Evolutionary conservation across 2,888 invertebrate genomes (phyloP).

Genomic region (Sinohyriopsis cumingii): DNA sequence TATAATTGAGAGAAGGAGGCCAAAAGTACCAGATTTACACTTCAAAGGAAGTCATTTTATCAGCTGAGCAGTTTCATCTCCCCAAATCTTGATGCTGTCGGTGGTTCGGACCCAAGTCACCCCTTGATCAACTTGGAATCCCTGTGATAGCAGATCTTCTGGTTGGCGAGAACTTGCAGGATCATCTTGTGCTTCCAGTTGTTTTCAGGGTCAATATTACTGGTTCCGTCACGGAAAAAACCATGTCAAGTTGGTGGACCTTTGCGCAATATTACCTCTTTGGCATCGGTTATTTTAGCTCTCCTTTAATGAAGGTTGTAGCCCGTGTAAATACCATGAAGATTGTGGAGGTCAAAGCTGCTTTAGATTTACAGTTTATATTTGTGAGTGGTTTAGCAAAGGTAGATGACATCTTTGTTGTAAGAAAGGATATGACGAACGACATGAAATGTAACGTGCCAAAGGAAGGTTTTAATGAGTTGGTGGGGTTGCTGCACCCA

Average conservation of each 20-base stretch:
- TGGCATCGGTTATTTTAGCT: neutral
- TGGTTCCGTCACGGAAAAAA: neutral
- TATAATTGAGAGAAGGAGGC: conserved; percentile 46
- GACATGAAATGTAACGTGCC: neutral
- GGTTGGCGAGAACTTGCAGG: conserved; percentile 66
- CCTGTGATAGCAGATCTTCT: conserved; percentile 62
- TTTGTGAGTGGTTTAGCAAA: neutral
- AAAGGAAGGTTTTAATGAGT: conserved; percentile 55
- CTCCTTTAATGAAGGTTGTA: neutral
- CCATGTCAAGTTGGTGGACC: neutral
- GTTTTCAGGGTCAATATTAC: conserved; percentile 4
- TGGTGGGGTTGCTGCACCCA: conserved; percentile 66
- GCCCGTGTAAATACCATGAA: neutral
- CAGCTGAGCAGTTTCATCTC: conserved; percentile 69
- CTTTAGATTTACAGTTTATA: neutral
- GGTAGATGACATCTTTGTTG: neutral
- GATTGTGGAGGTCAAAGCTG: too few species aligned
- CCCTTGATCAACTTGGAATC: conserved; percentile 62
- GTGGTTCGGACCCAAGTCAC: conserved; percentile 69
- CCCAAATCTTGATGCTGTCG: conserved; percentile 68
- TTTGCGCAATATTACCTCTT: neutral
- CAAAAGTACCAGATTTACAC: conserved; percentile 39
- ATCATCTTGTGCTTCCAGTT: conserved; percentile 41
- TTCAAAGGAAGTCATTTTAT: conserved; percentile 60
- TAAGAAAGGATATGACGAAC: neutral